phyloP scores from a whole-genome alignment of 2,113 vertebrate genomes.

The Cavia porcellus region DNA sequence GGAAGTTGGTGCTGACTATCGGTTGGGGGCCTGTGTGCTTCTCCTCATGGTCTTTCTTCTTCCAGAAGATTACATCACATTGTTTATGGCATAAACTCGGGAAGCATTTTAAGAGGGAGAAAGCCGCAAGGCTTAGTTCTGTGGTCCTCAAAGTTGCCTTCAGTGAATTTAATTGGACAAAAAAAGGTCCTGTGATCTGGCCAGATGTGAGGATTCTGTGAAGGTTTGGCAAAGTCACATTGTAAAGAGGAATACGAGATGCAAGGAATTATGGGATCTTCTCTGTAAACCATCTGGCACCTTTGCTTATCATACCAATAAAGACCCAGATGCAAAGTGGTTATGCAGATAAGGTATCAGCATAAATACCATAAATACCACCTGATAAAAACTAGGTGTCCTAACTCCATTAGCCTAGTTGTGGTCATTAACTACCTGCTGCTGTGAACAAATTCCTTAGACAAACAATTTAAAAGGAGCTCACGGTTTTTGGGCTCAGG shows the following conservation, averaged over 20 bases:
- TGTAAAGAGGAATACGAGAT: background rate
- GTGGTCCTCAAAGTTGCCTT: background rate
- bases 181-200: background rate
- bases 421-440: background rate
- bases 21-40: background rate
- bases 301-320: background rate
- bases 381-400: background rate
- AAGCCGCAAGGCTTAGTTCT: background rate
- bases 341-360: too few relatives aligned
- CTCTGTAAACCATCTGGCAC: background rate
- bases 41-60: background rate
- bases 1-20: background rate
- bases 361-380: background rate
- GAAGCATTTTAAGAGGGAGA: background rate
- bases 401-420: background rate
- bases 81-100: background rate
- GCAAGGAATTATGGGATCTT: background rate
- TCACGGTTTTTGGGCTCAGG: background rate
- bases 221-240: background rate
- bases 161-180: background rate
- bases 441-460: background rate
- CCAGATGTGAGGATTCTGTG: background rate
- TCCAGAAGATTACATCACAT: background rate
- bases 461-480: background rate
- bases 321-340: background rate